phyloP scores from a whole-genome alignment of 2,797 vertebrate species.

The Gallinago stenura region DNA sequence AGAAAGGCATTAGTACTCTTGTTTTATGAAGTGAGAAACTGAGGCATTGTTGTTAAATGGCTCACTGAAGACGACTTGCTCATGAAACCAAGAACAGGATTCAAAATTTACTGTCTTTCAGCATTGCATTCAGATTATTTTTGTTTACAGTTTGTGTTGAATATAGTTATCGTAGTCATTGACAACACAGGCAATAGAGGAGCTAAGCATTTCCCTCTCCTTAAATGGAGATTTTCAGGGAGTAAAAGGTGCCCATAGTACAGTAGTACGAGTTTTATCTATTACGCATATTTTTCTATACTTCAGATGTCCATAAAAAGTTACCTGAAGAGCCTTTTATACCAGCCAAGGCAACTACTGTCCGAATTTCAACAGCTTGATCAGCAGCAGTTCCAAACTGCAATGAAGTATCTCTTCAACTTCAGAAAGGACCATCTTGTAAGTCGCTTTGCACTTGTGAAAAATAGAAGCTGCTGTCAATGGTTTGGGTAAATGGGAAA shows the following conservation, averaged over 20 bases:
- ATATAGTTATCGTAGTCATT: neutral
- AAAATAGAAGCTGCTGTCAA: neutral
- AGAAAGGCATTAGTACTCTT: conserved; percentile 3
- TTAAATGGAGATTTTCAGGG: neutral
- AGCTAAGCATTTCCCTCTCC: neutral
- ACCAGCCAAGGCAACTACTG: conserved; percentile 78
- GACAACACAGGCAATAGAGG: neutral
- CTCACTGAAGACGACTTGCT: neutral
- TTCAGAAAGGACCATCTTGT: conserved; percentile 75
- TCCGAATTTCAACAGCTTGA: conserved; percentile 75
- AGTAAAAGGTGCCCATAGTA: neutral
- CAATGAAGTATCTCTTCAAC: conserved; percentile 78
- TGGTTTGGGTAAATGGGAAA: neutral
- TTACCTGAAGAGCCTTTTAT: conserved; percentile 74
- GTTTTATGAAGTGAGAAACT: conserved; percentile 1
- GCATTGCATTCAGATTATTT: neutral
- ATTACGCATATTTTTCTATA: neutral
- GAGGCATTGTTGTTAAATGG: neutral
- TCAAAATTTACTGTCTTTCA: neutral
- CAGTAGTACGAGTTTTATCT: neutral
- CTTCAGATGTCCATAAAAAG: conserved; percentile 75
- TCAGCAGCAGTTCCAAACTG: conserved; percentile 75
- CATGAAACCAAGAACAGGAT: neutral
- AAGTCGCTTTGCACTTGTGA: conserved; percentile 21
- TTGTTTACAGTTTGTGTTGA: conserved; percentile 10